These are phyloP conservation scores for Chaetodon trifascialis DNA, from an alignment of 2,113 vertebrate species.

Conservation along the genomic window DNA sequence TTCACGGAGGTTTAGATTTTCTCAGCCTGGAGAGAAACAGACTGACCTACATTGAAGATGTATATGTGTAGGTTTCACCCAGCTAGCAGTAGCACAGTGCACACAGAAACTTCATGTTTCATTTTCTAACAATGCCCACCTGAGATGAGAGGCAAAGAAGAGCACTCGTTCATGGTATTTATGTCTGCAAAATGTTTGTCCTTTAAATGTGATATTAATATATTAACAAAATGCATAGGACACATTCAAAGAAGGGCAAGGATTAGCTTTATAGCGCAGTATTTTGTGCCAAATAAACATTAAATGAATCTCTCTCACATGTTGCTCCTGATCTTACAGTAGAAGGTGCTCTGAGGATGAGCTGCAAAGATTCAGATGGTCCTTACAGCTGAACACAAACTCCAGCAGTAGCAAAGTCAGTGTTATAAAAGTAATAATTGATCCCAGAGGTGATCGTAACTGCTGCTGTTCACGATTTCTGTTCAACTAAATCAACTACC, in stretches of 20 bases:
- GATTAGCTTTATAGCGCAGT: background rate
- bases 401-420: background rate
- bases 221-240: background rate
- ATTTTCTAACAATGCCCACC: background rate
- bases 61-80: constrained; percentile 1
- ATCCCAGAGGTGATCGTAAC: background rate
- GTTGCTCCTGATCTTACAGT: constrained; percentile 1
- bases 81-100: constrained; percentile 13
- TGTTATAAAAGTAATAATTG: background rate
- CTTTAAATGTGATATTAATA: background rate
- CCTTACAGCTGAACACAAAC: background rate
- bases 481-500: background rate
- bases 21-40: background rate
- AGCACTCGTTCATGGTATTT: background rate
- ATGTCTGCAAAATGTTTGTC: background rate
- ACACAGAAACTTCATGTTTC: background rate
- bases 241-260: background rate
- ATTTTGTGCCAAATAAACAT: background rate
- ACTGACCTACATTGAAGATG: constrained; percentile 29
- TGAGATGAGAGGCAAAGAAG: background rate
- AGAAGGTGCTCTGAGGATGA: constrained; percentile 20
- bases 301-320: background rate
- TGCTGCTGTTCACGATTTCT: background rate
- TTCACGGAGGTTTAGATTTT: background rate
- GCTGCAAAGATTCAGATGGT: background rate